Evolutionary conservation across 1,140 invertebrate species (phyloP).

Genomic region (Platyura marginata): DNA sequence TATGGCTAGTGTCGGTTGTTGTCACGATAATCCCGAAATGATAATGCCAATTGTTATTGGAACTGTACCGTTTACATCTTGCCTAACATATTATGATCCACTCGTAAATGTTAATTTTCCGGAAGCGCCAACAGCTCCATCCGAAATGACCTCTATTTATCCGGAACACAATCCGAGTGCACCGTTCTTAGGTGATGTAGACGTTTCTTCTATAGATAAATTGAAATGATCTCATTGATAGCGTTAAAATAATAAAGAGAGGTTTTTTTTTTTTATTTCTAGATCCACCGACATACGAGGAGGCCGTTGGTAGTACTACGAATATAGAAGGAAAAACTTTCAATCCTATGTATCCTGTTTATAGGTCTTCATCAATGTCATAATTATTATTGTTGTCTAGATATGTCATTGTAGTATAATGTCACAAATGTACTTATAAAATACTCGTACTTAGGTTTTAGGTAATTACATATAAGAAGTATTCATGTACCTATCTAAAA

Average conservation of each 20-base stretch:
- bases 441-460: too few species aligned
- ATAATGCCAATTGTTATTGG: not conserved
- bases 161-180: not conserved
- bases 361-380: too few species aligned
- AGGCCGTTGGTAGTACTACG: not conserved
- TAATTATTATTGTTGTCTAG: too few species aligned
- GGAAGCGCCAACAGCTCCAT: not conserved
- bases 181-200: not conserved
- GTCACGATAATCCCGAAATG: not conserved
- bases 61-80: not conserved
- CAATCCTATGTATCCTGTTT: too few species aligned
- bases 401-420: too few species aligned
- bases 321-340: too few species aligned
- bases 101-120: not conserved
- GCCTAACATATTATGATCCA: not conserved
- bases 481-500: too few species aligned
- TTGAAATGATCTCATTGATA: not conserved
- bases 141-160: not conserved
- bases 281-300: not conserved
- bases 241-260: not conserved
- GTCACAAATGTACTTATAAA: too few species aligned
- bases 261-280: not conserved
- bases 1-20: not conserved
- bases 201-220: not conserved
- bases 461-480: too few species aligned